phyloP scores from a whole-genome alignment of 2,888 invertebrate genomes.

The Trachelus troglodyta region DNA sequence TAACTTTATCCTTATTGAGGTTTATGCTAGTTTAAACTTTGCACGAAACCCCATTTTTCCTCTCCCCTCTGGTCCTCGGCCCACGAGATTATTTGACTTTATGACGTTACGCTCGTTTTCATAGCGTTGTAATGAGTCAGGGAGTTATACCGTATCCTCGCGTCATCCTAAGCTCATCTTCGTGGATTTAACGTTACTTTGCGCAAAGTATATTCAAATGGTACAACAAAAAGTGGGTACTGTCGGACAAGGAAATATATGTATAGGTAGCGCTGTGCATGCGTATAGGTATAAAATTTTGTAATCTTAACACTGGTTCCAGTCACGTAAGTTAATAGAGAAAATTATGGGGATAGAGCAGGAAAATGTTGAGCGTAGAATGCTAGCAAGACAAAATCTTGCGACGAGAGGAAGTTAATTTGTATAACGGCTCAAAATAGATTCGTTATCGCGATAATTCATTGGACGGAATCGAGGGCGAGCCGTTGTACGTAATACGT shows the following conservation, averaged over 20 bases:
- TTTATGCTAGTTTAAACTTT: constrained; percentile 42
- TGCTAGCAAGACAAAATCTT: background rate
- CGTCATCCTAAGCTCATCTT: background rate
- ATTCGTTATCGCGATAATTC: constrained; percentile 31
- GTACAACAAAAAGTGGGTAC: background rate
- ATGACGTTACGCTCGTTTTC: constrained; percentile 9
- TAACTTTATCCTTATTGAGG: constrained; percentile 56
- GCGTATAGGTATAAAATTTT: background rate
- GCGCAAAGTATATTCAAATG: background rate
- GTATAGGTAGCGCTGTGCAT: background rate
- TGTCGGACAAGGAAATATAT: background rate
- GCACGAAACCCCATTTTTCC: background rate
- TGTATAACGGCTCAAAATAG: constrained; percentile 25
- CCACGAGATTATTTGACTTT: background rate
- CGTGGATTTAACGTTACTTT: background rate
- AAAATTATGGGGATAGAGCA: background rate
- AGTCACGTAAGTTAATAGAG: background rate
- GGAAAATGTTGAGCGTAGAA: background rate
- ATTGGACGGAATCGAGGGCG: constrained; percentile 14
- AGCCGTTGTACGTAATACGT: constrained; percentile 16
- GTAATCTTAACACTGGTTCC: background rate
- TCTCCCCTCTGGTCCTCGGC: background rate
- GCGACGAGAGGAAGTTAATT: background rate
- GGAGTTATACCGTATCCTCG: background rate
- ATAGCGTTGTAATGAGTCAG: background rate